Percentiles rank a stretch among this genome's conserved stretches.
Evolutionary conservation across 1,140 invertebrate species (phyloP).

Genomic region (Drosophila dunni): DNA sequence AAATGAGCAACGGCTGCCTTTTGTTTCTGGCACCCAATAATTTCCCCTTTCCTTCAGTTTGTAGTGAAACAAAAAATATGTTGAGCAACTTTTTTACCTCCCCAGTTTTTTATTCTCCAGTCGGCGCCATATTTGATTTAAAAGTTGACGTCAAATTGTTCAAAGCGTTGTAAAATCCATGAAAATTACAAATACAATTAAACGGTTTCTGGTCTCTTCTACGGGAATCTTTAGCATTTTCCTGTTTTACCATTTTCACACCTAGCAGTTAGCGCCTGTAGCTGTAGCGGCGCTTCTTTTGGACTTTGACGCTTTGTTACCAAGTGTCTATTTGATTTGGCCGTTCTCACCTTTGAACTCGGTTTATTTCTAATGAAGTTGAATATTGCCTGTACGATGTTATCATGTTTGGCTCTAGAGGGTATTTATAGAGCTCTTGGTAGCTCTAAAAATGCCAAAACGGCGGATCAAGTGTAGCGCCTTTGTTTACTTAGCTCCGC

Average conservation of each 20-base stretch:
- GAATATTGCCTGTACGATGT: slow-evolving; percentile 49
- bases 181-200: slow-evolving; percentile 79
- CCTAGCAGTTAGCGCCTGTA: slow-evolving; percentile 65
- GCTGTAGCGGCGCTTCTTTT: slow-evolving; percentile 61
- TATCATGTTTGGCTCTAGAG: slow-evolving; percentile 41
- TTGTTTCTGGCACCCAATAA: slow-evolving; percentile 53
- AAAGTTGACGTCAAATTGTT: slow-evolving; percentile 75
- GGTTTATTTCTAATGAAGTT: slow-evolving; percentile 75
- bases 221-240: slow-evolving; percentile 30
- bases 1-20: slow-evolving; percentile 75
- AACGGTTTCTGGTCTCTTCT: slow-evolving; percentile 44
- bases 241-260: slow-evolving; percentile 55
- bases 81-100: slow-evolving; percentile 34
- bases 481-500: slow-evolving; percentile 1
- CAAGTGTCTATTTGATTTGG: slow-evolving; percentile 61
- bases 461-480: slow-evolving; percentile 34
- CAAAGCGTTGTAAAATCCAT: slow-evolving; percentile 58
- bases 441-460: slow-evolving; percentile 5
- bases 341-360: slow-evolving; percentile 72
- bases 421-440: slow-evolving; percentile 24
- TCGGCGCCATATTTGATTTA: slow-evolving; percentile 79
- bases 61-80: slow-evolving; percentile 59
- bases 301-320: slow-evolving; percentile 69
- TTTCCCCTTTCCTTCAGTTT: background rate
- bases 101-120: background rate